These are phyloP conservation scores for Dromococcyx pavoninus DNA, from an alignment of 2,797 vertebrate genomes.

Conservation along the genomic window DNA sequence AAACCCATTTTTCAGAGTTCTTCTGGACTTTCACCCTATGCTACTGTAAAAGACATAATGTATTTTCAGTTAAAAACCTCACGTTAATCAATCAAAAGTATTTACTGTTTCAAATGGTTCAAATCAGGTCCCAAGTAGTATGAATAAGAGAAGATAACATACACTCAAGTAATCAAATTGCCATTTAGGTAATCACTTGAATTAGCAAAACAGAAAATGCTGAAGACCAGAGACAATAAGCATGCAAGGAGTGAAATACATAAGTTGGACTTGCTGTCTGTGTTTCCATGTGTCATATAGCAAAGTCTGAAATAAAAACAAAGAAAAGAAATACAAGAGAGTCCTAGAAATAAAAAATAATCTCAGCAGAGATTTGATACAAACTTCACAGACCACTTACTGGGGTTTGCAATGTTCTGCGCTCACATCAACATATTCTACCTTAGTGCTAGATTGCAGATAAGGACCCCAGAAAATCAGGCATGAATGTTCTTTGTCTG, in stretches of 20 bases:
- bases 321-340: background rate
- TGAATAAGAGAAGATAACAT: background rate
- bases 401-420: background rate
- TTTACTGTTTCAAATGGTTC: background rate
- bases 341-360: background rate
- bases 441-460: background rate
- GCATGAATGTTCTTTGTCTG: background rate
- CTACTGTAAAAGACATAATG: background rate
- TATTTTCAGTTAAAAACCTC: background rate
- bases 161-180: background rate
- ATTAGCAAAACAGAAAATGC: background rate
- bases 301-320: background rate
- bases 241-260: fast-evolving
- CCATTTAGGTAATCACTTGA: background rate
- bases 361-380: background rate
- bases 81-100: background rate
- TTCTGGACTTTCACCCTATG: background rate
- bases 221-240: background rate
- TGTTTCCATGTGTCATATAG: background rate
- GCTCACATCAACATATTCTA: background rate
- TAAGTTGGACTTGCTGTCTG: background rate
- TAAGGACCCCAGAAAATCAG: background rate
- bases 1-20: background rate
- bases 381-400: background rate
- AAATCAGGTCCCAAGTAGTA: background rate